Evolutionary conservation across 2,888 invertebrate species (phyloP).

Genomic region (Eristalis intricaria): DNA sequence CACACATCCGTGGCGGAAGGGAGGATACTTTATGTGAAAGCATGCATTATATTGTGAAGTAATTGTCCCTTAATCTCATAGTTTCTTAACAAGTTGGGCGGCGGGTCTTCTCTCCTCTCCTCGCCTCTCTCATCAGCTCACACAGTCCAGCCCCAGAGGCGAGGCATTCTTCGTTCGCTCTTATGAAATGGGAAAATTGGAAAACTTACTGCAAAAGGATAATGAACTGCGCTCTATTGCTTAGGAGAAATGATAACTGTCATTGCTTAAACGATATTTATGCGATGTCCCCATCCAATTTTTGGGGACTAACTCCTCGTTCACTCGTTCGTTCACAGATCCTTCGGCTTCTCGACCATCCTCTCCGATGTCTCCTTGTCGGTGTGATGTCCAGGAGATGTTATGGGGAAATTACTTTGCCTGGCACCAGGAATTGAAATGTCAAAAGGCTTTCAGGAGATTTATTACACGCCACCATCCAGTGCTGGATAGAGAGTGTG

Average conservation of each 20-base stretch:
- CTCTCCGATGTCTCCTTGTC: background rate
- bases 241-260: slow-evolving; percentile 62
- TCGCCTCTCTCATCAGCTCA: slow-evolving; percentile 25
- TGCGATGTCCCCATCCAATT: slow-evolving; percentile 49
- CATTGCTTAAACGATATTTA: slow-evolving; percentile 70
- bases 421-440: slow-evolving; percentile 63
- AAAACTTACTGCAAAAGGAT: slow-evolving; percentile 64
- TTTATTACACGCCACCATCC: slow-evolving; percentile 46
- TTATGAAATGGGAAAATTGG: slow-evolving; percentile 42
- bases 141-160: slow-evolving; percentile 21
- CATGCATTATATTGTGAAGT: slow-evolving; percentile 49
- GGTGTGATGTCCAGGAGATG: slow-evolving; percentile 3
- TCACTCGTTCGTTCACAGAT: background rate
- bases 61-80: slow-evolving; percentile 69
- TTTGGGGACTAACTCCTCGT: slow-evolving; percentile 18
- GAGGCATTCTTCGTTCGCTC: slow-evolving; percentile 27
- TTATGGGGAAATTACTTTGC: slow-evolving; percentile 60
- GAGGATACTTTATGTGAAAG: slow-evolving; percentile 29
- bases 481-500: slow-evolving; percentile 23
- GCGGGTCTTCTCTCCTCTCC: background rate
- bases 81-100: slow-evolving; percentile 36
- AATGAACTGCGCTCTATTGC: slow-evolving; percentile 59
- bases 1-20: slow-evolving; percentile 12
- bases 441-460: slow-evolving; percentile 64
- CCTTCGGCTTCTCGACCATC: background rate